These are phyloP conservation scores for Pyrocephalus nanus DNA, from an alignment of 2,797 vertebrate species.

Conservation along the genomic window DNA sequence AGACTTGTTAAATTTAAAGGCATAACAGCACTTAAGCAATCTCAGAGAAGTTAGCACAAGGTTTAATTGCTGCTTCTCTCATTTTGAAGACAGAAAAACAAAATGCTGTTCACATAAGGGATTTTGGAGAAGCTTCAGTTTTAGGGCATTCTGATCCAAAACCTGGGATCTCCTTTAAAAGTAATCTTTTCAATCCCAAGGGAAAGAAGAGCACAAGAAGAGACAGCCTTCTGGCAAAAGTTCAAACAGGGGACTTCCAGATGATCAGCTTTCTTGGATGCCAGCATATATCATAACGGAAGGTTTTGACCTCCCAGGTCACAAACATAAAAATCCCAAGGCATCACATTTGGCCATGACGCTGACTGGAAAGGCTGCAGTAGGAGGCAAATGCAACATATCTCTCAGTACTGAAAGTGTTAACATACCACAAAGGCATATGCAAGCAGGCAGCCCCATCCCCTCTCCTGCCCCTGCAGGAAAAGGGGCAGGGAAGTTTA, in stretches of 20 bases:
- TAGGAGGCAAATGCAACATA: neutral
- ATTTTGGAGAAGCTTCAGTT: neutral
- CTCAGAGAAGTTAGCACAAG: neutral
- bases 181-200: neutral
- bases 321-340: neutral
- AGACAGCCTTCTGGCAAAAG: neutral
- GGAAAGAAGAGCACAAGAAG: neutral
- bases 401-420: neutral
- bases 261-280: neutral
- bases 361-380: neutral
- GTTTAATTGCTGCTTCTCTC: neutral
- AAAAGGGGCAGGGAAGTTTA: slow-evolving; percentile 55
- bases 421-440: slow-evolving; percentile 1
- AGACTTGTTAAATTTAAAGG: neutral
- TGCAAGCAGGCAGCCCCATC: neutral
- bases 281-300: neutral
- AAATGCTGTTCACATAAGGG: rapidly evolving
- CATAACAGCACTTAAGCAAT: neutral
- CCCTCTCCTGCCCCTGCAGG: neutral
- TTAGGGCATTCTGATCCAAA: neutral
- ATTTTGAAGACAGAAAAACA: neutral
- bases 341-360: neutral
- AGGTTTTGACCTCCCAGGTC: slow-evolving; percentile 8
- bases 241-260: neutral
- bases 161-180: neutral